phyloP scores from a whole-genome alignment of 2,888 invertebrate genomes.

The Drosophila yooni region DNA sequence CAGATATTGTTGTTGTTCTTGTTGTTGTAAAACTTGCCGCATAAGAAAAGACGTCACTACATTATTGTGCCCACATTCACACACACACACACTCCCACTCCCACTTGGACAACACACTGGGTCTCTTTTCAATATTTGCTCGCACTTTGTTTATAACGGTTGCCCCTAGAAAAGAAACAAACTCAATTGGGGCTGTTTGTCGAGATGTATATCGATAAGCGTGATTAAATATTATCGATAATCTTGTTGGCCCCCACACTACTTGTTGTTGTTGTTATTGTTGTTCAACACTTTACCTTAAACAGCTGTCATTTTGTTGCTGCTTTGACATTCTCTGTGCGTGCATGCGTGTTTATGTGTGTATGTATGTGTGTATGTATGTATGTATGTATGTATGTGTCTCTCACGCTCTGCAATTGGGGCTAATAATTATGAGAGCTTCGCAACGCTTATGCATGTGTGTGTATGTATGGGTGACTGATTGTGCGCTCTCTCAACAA shows the following conservation, averaged over 20 bases:
- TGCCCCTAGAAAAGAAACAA: conserved; percentile 12
- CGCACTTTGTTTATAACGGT: conserved; percentile 32
- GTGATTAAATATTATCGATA: conserved; percentile 26
- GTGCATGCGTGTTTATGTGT: conserved; percentile 13
- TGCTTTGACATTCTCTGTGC: conserved; percentile 31
- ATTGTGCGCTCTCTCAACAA: conserved; percentile 27
- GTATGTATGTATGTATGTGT: neutral
- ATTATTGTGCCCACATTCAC: conserved; percentile 10
- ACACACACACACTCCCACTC: neutral
- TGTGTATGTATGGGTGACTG: conserved; percentile 17
- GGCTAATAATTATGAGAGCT: conserved; percentile 60
- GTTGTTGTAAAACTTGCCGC: conserved; percentile 28
- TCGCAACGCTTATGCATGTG: conserved; percentile 20
- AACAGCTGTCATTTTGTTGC: conserved; percentile 73
- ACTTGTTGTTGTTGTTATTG: conserved; percentile 46
- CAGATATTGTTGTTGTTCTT: conserved; percentile 21
- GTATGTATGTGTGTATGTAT: neutral
- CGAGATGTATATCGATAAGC: conserved; percentile 32
- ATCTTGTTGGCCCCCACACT: conserved; percentile 28
- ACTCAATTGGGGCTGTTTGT: neutral
- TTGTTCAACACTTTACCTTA: conserved; percentile 61
- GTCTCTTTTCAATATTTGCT: conserved; percentile 16
- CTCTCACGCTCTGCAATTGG: conserved; percentile 50
- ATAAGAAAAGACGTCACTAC: conserved; percentile 57
- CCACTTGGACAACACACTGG: neutral